Evolutionary conservation across 2,113 vertebrate genomes (phyloP), one percentile per base, ranked within the genome.

Genomic region (Periophthalmodon schlosseri): DNA sequence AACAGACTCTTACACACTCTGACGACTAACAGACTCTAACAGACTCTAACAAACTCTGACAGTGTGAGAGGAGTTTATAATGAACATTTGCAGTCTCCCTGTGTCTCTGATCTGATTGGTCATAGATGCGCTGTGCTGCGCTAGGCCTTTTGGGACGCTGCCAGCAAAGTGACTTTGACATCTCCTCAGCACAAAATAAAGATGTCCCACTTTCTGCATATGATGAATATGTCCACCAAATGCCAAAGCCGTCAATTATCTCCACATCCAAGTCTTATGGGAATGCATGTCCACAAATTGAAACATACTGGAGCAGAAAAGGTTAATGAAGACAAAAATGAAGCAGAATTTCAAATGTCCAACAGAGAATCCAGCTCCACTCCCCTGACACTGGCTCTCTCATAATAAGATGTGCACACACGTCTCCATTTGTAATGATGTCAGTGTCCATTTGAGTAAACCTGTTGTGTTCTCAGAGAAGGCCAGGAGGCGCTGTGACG

Each of bases 401-500:
- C 24, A 7, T 60, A 28, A 28, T 28, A 13, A 28, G 23, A 24
- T 34, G 28, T 18, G 28, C 33, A 2, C 23, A 28, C 57, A 60
- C 28, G 15, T 33, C 5, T 34, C 18, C 72, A 39, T 20, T 57
- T 65, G n/a, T 69, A 70, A 58, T 78, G 85, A 64, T 77, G 58
- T 58, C 20, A 18, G 15, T 5, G 81, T 76, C 21, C 57, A 23
- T 24, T 60, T n/a, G 11, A 24, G 10, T 61, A 61, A 61, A 61
- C 15, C 33, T 39, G 18, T 39, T 21, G 14, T 82, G 60, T 76
- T 73, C 24, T 39, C 84, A 99, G 97, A 96, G 90, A 95, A 86
- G 77, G 95, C 94, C 76, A 95, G 95, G 52, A 99, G 96, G 91
- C 95, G 94, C 78, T 99, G 98, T 87, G 95, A 97, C 79, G 92